These are phyloP conservation scores for Subacronicta megacephala DNA, from an alignment of 2,888 invertebrate species.

Conservation along the genomic window DNA sequence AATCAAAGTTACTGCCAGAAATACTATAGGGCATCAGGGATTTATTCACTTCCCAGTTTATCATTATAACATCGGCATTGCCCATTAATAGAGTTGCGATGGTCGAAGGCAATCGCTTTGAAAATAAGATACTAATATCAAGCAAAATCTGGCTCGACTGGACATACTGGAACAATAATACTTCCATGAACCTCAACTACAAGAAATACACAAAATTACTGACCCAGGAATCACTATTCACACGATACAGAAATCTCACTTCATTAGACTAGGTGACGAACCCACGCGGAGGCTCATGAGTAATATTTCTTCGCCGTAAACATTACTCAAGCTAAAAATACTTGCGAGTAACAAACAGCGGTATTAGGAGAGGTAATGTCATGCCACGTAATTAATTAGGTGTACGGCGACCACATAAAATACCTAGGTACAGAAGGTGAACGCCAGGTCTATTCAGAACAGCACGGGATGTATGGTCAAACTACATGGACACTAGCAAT, in stretches of 20 bases:
- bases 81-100: too few species aligned
- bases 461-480: too few species aligned
- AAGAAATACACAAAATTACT: neutral
- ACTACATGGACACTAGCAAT: too few species aligned
- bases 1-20: too few species aligned
- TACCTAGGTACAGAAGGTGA: conserved; percentile 25
- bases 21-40: too few species aligned
- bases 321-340: conserved; percentile 51
- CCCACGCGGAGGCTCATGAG: conserved; percentile 1
- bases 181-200: too few species aligned
- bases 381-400: conserved; percentile 67
- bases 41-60: too few species aligned
- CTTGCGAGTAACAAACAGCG: conserved; percentile 55
- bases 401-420: neutral
- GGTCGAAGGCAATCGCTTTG: too few species aligned
- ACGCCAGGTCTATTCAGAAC: neutral
- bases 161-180: too few species aligned
- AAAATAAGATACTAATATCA: too few species aligned
- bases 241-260: neutral
- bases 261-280: conserved; percentile 10
- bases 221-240: neutral
- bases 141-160: too few species aligned
- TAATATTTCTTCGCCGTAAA: conserved; percentile 10
- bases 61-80: too few species aligned
- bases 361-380: conserved; percentile 50